Evolutionary conservation across 2,113 vertebrate genomes (phyloP), one percentile per base, ranked within the genome.

Genomic region (Proteles cristata): DNA sequence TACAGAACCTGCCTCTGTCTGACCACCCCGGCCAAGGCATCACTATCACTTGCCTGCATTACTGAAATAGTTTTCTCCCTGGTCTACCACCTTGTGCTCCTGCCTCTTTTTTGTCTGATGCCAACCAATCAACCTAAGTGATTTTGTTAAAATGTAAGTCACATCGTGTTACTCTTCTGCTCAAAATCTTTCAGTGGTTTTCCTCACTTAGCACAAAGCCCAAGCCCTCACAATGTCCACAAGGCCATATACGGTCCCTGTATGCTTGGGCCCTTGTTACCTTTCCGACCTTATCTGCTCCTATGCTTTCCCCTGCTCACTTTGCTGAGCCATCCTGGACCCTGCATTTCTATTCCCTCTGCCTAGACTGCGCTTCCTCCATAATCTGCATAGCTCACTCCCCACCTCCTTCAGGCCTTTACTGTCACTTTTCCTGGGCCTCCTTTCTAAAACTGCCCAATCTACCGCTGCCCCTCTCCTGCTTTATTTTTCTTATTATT

Each of bases 381-480:
- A 76, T 7, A 48, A 33, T 15, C 21, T 12, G 7, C 15, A 23
- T 1, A 21, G 33, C 69, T 94, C 58, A 23, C 23, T 76, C 31
- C 19, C 11, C 1, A 26, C 4, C 43, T 79, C 8, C 76, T 74
- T 28, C 4, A 33, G 61, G 26, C 2, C 19, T 96, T 80, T 39
- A 39, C 39, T 90, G 58, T 66, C 82, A 25, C 33, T 33, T 93
- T 43, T 82, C 82, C 55, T 69, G 31, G 53, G 79, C 3, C 73
- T 21, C n/a, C 19, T n/a, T 12, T 65, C 19, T 74, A 76, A n/a
- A 88, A 92, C 1, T 43, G 7, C 19, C 63, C 25, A 80, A 50
- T 8, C 19, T 6, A 7, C 3, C 4, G 12, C 11, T 73, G 31
- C 4, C 25, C 4, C 7, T 31, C 4, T 53, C 17, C 1, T 4